These are phyloP conservation scores for Odontamblyopus rebecca DNA, from an alignment of 2,797 vertebrate species.

Conservation along the genomic window DNA sequence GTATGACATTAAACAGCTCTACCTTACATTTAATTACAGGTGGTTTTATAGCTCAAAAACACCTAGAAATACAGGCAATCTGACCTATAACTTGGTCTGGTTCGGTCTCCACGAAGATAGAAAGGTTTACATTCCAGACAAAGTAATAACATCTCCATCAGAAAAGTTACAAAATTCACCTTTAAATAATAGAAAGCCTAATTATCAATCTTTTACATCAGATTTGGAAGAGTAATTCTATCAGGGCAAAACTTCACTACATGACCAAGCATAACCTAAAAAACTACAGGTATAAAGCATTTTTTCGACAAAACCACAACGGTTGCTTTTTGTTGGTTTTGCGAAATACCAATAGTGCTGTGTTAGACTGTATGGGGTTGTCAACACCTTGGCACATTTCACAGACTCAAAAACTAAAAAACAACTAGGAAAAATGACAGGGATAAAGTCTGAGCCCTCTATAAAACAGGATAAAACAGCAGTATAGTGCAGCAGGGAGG, in stretches of 20 bases:
- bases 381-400: constrained; percentile 2
- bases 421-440: not conserved
- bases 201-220: not conserved
- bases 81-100: no score
- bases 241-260: not conserved
- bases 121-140: no score
- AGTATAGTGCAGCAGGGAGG: not conserved
- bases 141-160: no score
- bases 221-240: not conserved
- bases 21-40: no score
- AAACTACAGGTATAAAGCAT: not conserved
- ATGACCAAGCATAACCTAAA: not conserved
- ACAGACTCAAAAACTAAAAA: not conserved
- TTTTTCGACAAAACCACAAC: not conserved
- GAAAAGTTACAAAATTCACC: no score
- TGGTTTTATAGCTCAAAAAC: no score
- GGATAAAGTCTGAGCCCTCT: not conserved
- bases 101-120: no score
- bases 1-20: no score
- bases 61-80: no score
- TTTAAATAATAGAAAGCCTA: no score
- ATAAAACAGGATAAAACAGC: not conserved
- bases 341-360: not conserved
- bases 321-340: not conserved
- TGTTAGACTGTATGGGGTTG: not conserved